Evolutionary conservation across 1,140 invertebrate species (phyloP).

Genomic region (Popillia japonica): DNA sequence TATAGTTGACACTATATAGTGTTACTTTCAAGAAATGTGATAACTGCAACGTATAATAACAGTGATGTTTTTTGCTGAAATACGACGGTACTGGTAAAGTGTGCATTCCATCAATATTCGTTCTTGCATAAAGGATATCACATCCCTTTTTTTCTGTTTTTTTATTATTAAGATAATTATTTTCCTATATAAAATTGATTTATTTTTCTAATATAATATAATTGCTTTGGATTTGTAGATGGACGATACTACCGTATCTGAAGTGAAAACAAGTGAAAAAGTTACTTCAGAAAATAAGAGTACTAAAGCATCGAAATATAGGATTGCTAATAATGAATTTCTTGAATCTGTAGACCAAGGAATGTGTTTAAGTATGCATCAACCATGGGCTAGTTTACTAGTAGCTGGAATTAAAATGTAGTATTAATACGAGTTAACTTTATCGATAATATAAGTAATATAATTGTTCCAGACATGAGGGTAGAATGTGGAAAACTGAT

Average conservation of each 20-base stretch:
- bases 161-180: too few species aligned
- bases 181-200: neutral
- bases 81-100: too few species aligned
- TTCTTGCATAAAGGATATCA: too few species aligned
- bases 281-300: neutral
- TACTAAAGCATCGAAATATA: constrained; percentile 16
- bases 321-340: constrained; percentile 73
- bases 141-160: too few species aligned
- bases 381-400: constrained; percentile 93
- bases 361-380: constrained; percentile 92
- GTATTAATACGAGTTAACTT: constrained; percentile 43
- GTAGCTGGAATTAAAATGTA: constrained; percentile 92
- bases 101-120: too few species aligned
- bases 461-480: constrained; percentile 80
- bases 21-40: too few species aligned
- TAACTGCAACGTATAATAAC: too few species aligned
- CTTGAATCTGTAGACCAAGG: constrained; percentile 90
- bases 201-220: neutral
- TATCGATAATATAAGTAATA: neutral
- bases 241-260: neutral
- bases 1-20: too few species aligned
- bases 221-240: constrained; percentile 9
- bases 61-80: too few species aligned
- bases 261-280: neutral
- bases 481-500: constrained; percentile 90